These are phyloP conservation scores for Baccha elongata DNA, from an alignment of 2,888 invertebrate genomes.

Conservation along the genomic window DNA sequence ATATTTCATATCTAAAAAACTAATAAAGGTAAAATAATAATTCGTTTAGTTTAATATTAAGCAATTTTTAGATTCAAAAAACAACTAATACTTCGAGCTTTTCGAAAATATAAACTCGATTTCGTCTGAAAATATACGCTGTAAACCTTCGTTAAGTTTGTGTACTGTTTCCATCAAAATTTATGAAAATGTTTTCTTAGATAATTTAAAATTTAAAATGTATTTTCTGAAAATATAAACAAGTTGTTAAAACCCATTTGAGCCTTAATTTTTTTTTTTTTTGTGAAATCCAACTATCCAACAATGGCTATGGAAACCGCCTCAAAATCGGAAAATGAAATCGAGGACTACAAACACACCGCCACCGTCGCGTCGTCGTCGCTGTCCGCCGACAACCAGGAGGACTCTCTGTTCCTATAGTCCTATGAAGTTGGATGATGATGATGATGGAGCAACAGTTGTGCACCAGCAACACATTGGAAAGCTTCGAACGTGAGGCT, in stretches of 20 bases:
- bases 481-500: constrained; percentile 50
- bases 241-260: neutral
- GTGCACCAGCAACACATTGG: constrained; percentile 68
- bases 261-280: constrained; percentile 1
- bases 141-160: no score
- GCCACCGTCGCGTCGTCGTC: neutral
- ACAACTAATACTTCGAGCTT: no score
- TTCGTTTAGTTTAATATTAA: no score
- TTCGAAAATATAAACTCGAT: no score
- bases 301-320: constrained; percentile 61
- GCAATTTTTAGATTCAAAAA: no score
- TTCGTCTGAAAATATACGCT: no score
- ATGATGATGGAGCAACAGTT: constrained; percentile 64
- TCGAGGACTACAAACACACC: constrained; percentile 60
- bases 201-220: no score
- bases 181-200: no score
- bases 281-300: constrained; percentile 46
- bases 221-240: no score
- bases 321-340: constrained; percentile 68
- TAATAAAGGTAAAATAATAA: no score
- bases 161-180: no score
- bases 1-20: no score
- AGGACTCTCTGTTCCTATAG: constrained; percentile 18
- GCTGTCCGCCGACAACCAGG: neutral
- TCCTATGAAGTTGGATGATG: constrained; percentile 11